Evolutionary conservation across 2,888 invertebrate genomes (phyloP), one percentile per base, ranked within the genome.

Genomic region (Rapana venosa): DNA sequence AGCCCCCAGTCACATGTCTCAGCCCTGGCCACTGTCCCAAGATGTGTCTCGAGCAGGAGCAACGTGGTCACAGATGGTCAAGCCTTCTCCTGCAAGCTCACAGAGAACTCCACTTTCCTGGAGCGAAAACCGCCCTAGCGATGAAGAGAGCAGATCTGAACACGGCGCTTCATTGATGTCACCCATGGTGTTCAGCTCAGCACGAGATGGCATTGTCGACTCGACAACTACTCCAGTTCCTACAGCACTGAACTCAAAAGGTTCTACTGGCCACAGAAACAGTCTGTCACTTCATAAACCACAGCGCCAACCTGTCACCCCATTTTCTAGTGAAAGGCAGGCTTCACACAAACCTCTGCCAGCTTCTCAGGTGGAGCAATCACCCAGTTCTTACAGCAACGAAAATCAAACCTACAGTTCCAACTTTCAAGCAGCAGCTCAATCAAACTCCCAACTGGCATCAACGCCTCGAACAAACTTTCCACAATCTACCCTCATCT

Each of bases 221-320:
- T 15, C 32, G 4, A 79, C 77, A 1, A 15, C 30, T 13, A 81
- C 56, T 86, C n/a, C 90, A 47, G 47, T 47, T 26, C 35, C 32
- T 17, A 85, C 88, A 89, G 11, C 87, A 20, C 66, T 90, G 47
- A 85, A 79, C n/a, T n/a, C 15, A 61, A 85, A 79, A 36, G 81
- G 81, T 6, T 83, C 81, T 13, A 30, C 56, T 58, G 20, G 15
- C 15, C n/a, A 17, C 30, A 85, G 84, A 17, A 56, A n/a, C 30
- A 30, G 30, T 30, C 58, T 85, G 56, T 85, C 84, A 22, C 84
- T 85, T 58, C 56, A 85, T 8, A 85, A 85, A 30, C 56, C 84
- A 11, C 81, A 26, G 81, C 47, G 81, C 22, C 36, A 83, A 36
- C 36, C 81, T 22, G 36, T 36, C 81, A 26, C 81, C 1, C 47